Conservation (phyloP, 2,113 vertebrate genomes). For the Psilopogon haemacephalus region DNA sequence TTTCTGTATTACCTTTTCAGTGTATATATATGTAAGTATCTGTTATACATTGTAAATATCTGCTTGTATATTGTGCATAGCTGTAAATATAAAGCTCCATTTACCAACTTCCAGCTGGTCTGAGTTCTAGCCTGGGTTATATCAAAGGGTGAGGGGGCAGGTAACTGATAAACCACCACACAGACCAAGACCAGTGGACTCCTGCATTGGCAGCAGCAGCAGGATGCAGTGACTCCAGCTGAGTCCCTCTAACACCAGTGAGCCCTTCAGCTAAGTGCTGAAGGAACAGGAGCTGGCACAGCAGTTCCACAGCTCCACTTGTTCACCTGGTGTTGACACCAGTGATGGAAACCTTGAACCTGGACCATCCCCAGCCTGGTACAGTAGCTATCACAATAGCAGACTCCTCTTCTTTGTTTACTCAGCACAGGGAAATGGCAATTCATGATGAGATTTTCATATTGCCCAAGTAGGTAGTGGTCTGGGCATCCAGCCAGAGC, state of each 20-base stretch:
- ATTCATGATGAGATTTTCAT: conserved; percentile 7
- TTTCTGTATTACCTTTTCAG: too few relatives aligned
- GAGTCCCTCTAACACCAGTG: not conserved
- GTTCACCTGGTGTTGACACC: not conserved
- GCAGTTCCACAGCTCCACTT: not conserved
- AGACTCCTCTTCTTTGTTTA: conserved; percentile 21
- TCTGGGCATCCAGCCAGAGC: conserved; percentile 34
- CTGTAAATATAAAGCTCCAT: too few relatives aligned
- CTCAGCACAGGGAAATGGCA: conserved; percentile 13
- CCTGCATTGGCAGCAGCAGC: not conserved
- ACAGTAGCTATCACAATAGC: not conserved
- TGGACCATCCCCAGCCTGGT: not conserved
- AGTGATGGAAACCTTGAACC: not conserved
- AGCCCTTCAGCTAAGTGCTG: not conserved
- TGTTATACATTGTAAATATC: too few relatives aligned
- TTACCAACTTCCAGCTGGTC: too few relatives aligned
- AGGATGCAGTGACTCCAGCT: not conserved
- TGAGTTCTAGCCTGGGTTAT: too few relatives aligned
- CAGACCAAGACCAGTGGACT: not conserved
- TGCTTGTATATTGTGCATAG: too few relatives aligned
- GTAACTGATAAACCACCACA: too few relatives aligned
- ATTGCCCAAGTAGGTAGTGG: not conserved
- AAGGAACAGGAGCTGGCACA: conserved; percentile 13
- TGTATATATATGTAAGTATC: too few relatives aligned
- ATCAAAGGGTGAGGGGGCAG: too few relatives aligned